Evolutionary conservation across 2,888 invertebrate genomes (phyloP).

Genomic region (Linyphia triangularis): DNA sequence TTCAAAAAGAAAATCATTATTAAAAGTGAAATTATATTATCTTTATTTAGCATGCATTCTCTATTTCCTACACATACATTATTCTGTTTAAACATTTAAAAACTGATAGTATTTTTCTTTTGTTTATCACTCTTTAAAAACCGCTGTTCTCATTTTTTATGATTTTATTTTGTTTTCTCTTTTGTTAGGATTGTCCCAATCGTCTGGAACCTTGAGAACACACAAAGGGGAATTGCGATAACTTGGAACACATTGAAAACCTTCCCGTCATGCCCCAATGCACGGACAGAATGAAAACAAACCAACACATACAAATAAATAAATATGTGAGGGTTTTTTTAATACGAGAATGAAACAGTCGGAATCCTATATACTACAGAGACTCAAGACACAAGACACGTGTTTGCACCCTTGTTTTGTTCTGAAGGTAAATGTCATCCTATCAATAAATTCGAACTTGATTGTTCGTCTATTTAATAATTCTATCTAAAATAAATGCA

Average conservation of each 20-base stretch:
- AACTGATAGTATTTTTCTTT: conserved; percentile 18
- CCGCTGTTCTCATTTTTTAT: conserved; percentile 39
- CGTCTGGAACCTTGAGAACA: conserved; percentile 66
- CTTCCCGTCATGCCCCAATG: conserved; percentile 53
- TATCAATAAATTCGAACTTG: not conserved
- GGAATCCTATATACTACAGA: conserved; percentile 12
- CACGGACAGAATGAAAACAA: conserved; percentile 15
- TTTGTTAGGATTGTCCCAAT: conserved; percentile 70
- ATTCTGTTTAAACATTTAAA: not conserved
- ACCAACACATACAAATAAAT: conserved; percentile 34
- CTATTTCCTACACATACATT: not conserved
- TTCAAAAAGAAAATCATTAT: not conserved
- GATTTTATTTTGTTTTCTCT: conserved; percentile 72
- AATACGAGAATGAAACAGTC: not conserved
- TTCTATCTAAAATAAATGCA: too few species aligned
- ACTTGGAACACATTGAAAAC: conserved; percentile 42
- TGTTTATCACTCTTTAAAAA: not conserved
- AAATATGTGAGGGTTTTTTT: conserved; percentile 14
- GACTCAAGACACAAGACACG: conserved; percentile 36
- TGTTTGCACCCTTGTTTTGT: conserved; percentile 17
- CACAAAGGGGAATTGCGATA: conserved; percentile 36
- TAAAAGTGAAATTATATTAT: not conserved
- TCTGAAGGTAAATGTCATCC: conserved; percentile 9
- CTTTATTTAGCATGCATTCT: not conserved
- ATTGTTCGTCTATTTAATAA: too few species aligned